Base-by-base conservation (phyloP, 2,888 invertebrate genomes). In the Trachelus iudaicus region DNA sequence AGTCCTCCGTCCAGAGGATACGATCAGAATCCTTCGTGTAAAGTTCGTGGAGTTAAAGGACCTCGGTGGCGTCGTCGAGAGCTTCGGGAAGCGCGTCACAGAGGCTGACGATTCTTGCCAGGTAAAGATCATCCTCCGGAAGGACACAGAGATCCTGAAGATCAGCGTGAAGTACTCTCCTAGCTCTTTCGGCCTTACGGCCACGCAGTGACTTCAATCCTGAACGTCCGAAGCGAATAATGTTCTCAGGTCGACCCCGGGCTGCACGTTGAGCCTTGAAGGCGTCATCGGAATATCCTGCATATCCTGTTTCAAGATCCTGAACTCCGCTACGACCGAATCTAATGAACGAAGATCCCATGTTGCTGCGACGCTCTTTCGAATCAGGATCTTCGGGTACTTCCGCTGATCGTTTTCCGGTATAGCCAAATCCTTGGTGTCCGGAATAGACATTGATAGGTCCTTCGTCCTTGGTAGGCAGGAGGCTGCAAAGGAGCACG, bases 201-300 rank as follows among this genome's bases (percentile, higher is more conserved):
- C 71, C 33, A 11, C 73, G 77, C 68, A 56, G 56, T 56, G 56
- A 56, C 9, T 87, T 89, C 69, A 77, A 79, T 0, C 86, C 87
- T 1, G 89, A 84, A 1, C 91, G 85, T 0, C 92, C 92, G 76
- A 91, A 91, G 34, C 92, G 85, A 73, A 92, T 90, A 73, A 90
- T 87, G 34, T 89, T 85, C 77, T 90, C 90, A 11, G 90, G 86
- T 73, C 88, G 83, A 11, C 88, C 87, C 30, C 89, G 86, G 9
- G 23, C 0, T 86, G 83, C 34, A 23, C 56, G 56, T 9, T 83
- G 83, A 30, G 82, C 81, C 69, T 83, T 84, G 33, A 83, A 78
- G 34, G 73, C 77, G 75, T 81, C 80, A 15, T 37, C 56, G 13
- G 40, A 37, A 37, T 80, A 77, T 56, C 23, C 56, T 23, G 56